Base-by-base conservation (phyloP, 1,140 invertebrate species). In the Meloidogyne floridensis region DNA sequence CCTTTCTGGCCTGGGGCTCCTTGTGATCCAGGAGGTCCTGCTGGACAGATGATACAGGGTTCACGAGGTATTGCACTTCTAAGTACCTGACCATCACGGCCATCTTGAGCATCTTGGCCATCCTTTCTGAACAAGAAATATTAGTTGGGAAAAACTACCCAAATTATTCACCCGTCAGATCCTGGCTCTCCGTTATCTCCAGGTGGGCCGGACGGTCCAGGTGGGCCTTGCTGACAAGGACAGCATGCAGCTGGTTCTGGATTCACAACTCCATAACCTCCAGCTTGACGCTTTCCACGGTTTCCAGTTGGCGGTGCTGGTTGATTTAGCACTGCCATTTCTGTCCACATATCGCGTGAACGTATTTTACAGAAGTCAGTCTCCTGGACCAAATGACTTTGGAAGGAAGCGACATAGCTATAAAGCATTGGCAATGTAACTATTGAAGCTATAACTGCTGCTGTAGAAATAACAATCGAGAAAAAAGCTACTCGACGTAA, bases 351-450 rank as follows among this genome's bases (percentile, higher is more conserved):
- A 84, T 89, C 87, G 73, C 87, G 89, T 15, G 89, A 83, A 32
- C 88, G 87, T 47, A 86, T 82, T 77, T 90, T 90, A 80, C 89
- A 90, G 83, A 90, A 89, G 13, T 89, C 88, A 53, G 87, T 86
- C 75, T 89, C 88, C 20, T 83, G 80, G 73, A 89, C 87, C 42
- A 89, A 75, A 81, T 90, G 89, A 53, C 81, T 84, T 65, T 89
- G 88, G 84, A 89, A 90, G 43, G 71, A 79, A 59, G 88, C 88
- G 15, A 89, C 89, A 77, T 90, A 89, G 75, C 82, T 87, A 88
- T 89, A 90, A 54, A 89, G 84, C 87, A 90, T 87, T 43, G 88
- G 88, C 43, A 89, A 81, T 10, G 88, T 89, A 59, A 89, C 88
- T 51, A 89, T 84, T 59, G 87, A 87, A 20, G 81, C 80, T 72